Percentiles rank a stretch among this genome's conserved stretches.
Conservation (phyloP, 2,888 invertebrate genomes). For the Acanthosepion esculentum region DNA sequence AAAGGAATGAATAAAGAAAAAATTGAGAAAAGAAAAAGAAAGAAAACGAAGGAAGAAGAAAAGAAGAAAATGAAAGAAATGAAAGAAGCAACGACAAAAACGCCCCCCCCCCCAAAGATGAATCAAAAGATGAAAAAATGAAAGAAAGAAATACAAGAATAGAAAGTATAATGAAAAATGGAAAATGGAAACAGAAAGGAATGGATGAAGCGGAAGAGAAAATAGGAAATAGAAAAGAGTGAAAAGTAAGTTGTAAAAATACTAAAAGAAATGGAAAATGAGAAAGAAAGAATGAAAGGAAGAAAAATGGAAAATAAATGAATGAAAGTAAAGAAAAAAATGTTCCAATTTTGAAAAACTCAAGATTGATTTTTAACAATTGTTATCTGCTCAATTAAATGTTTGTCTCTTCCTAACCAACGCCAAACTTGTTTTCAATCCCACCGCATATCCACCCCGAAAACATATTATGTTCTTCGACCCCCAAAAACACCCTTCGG, state of each 20-base stretch:
- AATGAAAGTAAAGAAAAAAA: background rate
- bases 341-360: background rate
- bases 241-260: background rate
- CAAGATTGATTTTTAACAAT: background rate
- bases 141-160: too few species aligned
- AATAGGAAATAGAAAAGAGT: background rate
- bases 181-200: too few species aligned
- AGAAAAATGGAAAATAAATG: background rate
- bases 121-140: background rate
- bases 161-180: too few species aligned
- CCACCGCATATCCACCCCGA: background rate
- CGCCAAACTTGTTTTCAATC: background rate
- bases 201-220: background rate
- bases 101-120: too few species aligned
- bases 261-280: background rate
- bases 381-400: background rate
- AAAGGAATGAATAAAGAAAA: too few species aligned
- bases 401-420: background rate
- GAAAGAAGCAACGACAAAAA: too few species aligned
- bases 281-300: background rate
- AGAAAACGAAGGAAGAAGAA: too few species aligned
- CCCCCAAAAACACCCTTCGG: background rate
- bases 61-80: background rate
- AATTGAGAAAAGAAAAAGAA: too few species aligned
- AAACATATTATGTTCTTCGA: background rate